Base-by-base conservation (phyloP, 1,140 invertebrate genomes). In the Drosophila rhopaloa region DNA sequence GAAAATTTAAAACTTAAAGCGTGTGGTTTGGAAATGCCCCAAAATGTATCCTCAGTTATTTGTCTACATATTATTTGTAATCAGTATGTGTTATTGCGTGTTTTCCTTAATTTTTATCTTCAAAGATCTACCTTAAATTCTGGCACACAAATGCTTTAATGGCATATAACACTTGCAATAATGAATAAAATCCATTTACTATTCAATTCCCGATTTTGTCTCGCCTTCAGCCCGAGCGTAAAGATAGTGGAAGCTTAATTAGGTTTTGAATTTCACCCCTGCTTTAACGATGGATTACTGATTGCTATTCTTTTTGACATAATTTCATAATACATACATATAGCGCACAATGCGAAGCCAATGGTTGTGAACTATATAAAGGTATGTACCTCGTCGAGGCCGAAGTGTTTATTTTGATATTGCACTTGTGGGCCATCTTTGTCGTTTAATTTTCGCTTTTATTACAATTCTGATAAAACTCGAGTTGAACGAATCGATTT, bases 371-470 rank as follows among this genome's bases (percentile, higher is more conserved):
- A 68, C 51, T 46, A 68, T 71, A 19, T 54, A 47, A n/a, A 41
- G 16, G 27, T 37, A 19, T 79, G 32, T 47, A 19, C 48, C 10
- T 0, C 1, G n/a, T 46, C 14, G 43, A 35, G 51, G 58, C 38
- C 24, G 11, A 54, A 38, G 41, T 58, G 55, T 55, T 40, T 60
- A 57, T 29, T 43, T 53, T 29, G 55, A 51, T 60, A 48, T 57
- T 56, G 76, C 80, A 88, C 83, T 86, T 86, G 79, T 79, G 57
- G 71, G 83, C 24, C 63, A 71, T 86, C 83, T 38, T 53, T 66
- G 67, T 41, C 72, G 55, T 82, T 86, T 80, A 86, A 83, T 88
- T 88, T 85, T 56, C 72, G 67, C 35, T 61, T 68, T 71, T 79
- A 67, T 68, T 54, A 41, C 83, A 88, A 86, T 88, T 70, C 63